Conservation (phyloP, 2,888 invertebrate genomes). For the Argyra leucocephala region DNA sequence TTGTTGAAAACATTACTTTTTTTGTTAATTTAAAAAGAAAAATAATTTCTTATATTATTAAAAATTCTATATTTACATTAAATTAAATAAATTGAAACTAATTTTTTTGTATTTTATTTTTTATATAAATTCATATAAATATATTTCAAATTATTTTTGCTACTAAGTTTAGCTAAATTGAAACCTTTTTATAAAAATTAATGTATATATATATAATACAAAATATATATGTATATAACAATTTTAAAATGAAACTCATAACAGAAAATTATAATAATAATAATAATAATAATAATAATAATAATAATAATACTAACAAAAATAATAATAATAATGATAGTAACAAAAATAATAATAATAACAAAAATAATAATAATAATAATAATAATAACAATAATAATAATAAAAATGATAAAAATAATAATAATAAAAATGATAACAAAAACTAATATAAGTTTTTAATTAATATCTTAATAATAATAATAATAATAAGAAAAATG, state of each 20-base stretch:
- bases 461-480: too few species aligned
- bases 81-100: background rate
- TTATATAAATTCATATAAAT: background rate
- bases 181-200: background rate
- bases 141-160: background rate
- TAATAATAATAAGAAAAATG: too few species aligned
- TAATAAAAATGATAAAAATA: too few species aligned
- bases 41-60: background rate
- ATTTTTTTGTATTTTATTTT: background rate
- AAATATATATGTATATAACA: background rate
- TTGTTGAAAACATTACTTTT: slow-evolving; percentile 6
- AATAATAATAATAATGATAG: too few species aligned
- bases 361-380: too few species aligned
- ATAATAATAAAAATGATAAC: too few species aligned
- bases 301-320: too few species aligned
- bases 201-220: background rate
- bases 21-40: background rate
- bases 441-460: too few species aligned
- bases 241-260: background rate
- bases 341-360: too few species aligned
- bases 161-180: background rate
- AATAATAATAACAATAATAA: too few species aligned
- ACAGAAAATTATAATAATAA: background rate
- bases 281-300: too few species aligned
- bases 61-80: background rate